Conservation (phyloP, 2,113 vertebrate genomes). For the Cyrtonyx montezumae region DNA sequence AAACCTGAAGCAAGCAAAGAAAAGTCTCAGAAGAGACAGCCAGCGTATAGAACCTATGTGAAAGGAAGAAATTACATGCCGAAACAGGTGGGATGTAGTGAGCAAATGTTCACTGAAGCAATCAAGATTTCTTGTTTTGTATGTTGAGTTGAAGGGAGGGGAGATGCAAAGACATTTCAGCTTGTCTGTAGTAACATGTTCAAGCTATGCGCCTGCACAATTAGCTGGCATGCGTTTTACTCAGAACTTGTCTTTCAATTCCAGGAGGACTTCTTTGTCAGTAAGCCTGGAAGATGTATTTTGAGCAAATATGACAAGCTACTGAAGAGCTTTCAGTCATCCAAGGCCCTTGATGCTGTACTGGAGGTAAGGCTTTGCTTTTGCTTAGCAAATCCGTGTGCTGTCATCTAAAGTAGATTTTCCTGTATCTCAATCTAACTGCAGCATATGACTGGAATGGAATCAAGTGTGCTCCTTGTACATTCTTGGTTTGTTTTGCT, state of each 20-base stretch:
- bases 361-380: conserved; percentile 79
- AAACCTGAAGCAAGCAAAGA: conserved; percentile 85
- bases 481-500: not conserved
- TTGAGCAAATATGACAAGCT: conserved; percentile 90
- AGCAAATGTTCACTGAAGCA: not conserved
- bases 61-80: conserved; percentile 91
- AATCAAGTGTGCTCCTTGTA: not conserved
- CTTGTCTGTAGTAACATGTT: not conserved
- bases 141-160: not conserved
- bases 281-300: conserved; percentile 84
- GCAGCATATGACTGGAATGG: not conserved
- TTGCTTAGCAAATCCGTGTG: not conserved
- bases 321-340: conserved; percentile 90
- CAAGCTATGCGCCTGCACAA: not conserved
- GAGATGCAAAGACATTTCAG: not conserved
- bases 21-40: conserved; percentile 68
- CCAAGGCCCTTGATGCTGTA: conserved; percentile 92
- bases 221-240: not conserved
- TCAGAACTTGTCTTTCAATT: conserved; percentile 26
- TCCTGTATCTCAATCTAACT: not conserved
- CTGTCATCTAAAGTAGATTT: not conserved
- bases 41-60: conserved; percentile 87
- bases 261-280: conserved; percentile 93
- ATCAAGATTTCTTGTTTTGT: not conserved
- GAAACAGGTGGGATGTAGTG: conserved; percentile 81